Conservation (phyloP, 1,140 invertebrate species). For the fruit fly (Drosophila melanogaster) region DNA sequence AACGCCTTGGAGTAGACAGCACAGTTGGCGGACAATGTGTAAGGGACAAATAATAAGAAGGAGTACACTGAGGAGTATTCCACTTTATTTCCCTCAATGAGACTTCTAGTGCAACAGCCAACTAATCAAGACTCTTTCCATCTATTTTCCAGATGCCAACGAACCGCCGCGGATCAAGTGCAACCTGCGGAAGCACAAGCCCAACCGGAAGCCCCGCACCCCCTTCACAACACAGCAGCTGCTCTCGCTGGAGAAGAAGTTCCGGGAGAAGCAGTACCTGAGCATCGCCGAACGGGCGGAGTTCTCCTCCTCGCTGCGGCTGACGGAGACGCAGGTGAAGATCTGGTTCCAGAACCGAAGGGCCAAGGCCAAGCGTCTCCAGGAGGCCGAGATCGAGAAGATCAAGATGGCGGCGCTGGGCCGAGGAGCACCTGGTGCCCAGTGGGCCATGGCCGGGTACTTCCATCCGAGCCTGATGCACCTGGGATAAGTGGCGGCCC, state of each 20-base stretch:
- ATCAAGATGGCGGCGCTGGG: conserved; percentile 90
- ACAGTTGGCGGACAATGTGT: background rate
- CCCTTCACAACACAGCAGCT: conserved; percentile 99
- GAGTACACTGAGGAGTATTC: background rate
- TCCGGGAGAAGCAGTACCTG: conserved; percentile 97
- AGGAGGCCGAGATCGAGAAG: conserved; percentile 97
- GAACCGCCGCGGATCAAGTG: conserved; percentile 95
- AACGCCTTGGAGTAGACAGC: background rate
- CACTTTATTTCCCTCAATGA: background rate
- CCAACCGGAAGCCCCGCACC: conserved; percentile 97
- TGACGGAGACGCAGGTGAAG: conserved; percentile 98
- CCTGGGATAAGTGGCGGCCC: conserved; percentile 82
- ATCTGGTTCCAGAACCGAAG: conserved; percentile 99
- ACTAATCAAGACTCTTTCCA: conserved; percentile 27
- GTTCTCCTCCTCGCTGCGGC: conserved; percentile 95
- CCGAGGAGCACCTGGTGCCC: conserved; percentile 83
- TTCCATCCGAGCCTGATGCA: conserved; percentile 84
- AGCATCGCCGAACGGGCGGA: conserved; percentile 98
- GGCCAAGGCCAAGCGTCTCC: conserved; percentile 96
- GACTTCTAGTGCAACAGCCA: background rate
- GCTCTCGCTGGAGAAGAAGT: conserved; percentile 97
- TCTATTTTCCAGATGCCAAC: conserved; percentile 74
- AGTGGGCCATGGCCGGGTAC: conserved; percentile 84
- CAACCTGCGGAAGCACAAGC: conserved; percentile 96
- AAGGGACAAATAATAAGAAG: background rate